phyloP scores from a whole-genome alignment of 2,888 invertebrate species.

The Syrista parreyssii region DNA sequence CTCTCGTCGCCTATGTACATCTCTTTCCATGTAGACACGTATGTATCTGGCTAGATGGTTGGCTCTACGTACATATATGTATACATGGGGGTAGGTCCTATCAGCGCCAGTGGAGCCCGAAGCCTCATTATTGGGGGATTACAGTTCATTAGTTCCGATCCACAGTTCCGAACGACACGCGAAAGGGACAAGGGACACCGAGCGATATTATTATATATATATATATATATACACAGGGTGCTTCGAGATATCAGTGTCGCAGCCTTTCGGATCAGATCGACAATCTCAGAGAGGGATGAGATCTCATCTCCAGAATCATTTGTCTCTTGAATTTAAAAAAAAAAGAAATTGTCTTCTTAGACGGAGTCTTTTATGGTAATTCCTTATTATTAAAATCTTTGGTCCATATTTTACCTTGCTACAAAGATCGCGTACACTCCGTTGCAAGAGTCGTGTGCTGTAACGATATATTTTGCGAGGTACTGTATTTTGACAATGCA shows the following conservation, averaged over 20 bases:
- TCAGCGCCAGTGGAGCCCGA: slow-evolving; percentile 51
- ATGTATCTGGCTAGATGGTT: not conserved
- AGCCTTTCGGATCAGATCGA: not conserved
- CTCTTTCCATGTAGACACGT: not conserved
- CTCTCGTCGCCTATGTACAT: not conserved
- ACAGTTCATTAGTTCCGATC: slow-evolving; percentile 59
- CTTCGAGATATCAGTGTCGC: not conserved
- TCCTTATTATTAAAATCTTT: not conserved
- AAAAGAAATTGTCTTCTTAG: too few relatives aligned
- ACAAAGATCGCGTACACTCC: not conserved
- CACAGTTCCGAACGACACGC: slow-evolving; percentile 49
- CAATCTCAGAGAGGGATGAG: not conserved
- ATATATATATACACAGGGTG: slow-evolving; percentile 20
- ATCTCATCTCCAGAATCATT: not conserved
- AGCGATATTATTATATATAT: slow-evolving; percentile 45
- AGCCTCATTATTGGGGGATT: slow-evolving; percentile 61
- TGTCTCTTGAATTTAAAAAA: too few relatives aligned
- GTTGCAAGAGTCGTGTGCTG: not conserved
- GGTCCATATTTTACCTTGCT: not conserved
- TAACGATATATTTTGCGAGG: not conserved
- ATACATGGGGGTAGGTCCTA: slow-evolving; percentile 35
- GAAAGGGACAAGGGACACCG: slow-evolving; percentile 46
- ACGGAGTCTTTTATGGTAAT: not conserved
- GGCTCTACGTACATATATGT: not conserved
- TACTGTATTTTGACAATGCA: not conserved